Base-by-base conservation (phyloP, 2,888 invertebrate species). In the Ectemnius lituratus region DNA sequence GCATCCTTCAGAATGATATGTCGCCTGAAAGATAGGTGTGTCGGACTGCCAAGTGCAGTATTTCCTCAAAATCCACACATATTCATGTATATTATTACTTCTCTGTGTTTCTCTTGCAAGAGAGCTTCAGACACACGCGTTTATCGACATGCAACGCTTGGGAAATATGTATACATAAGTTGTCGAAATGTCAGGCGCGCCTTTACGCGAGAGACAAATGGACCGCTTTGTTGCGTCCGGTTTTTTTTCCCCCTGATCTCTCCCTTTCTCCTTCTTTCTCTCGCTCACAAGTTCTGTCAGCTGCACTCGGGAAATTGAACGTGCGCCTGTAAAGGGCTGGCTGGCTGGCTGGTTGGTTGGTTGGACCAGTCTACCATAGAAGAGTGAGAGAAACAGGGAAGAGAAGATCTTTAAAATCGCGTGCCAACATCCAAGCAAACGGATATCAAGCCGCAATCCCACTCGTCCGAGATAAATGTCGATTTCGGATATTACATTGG, bases 171-270 rank as follows among this genome's bases (percentile, higher is more conserved):
- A 49, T 23, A 23, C 23, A 23, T 20, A 62, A 20, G 46, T 62
- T 47, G 27, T n/a, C 47, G 20, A n/a, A 8, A 11, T 37, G 58
- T 58, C 56, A 23, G 23, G 23, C 27, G 5, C 23, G 65, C 67
- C 61, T 28, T 59, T 27, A 59, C 28, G 11, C 14, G 37, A 67
- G 37, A 67, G 14, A 69, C 47, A 73, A 75, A 75, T 69, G 73
- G 73, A 66, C 65, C 66, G 59, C 62, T 62, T 73, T 67, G 75
- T 56, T 57, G 67, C 37, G 56, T 37, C 11, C 8, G 37, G 8
- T 37, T 57, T 49, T 47, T 18, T 20, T 47, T 18, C 16, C 28
- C 23, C 67, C 52, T 58, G 68, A 69, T 73, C 73, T 59, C 23
- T 45, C 27, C 65, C n/a, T 49, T 63, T 56, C 23, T 23, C 23